phyloP scores from a whole-genome alignment of 2,797 vertebrate genomes.

The Crotalus adamanteus region DNA sequence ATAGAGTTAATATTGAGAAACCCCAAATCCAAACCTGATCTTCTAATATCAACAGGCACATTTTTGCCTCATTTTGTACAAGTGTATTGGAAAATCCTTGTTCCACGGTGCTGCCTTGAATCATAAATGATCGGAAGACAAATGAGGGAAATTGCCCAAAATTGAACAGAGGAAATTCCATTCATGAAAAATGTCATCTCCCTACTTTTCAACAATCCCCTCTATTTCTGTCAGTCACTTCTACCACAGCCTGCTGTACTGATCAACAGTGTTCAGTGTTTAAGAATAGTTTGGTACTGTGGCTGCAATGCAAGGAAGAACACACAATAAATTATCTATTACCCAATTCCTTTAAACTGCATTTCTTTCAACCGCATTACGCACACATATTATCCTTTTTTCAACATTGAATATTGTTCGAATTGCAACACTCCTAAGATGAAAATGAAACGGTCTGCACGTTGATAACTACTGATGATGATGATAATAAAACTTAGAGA shows the following conservation, averaged over 20 bases:
- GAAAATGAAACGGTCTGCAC: not conserved
- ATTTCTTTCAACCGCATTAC: not conserved
- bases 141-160: not conserved
- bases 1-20: not conserved
- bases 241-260: not conserved
- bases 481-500: not conserved
- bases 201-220: not conserved
- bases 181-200: not conserved
- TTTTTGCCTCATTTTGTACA: not conserved
- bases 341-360: not conserved
- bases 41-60: not conserved
- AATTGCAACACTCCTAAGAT: constrained; percentile 43
- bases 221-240: not conserved
- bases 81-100: not conserved
- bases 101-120: not conserved
- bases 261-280: not conserved
- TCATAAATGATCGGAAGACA: not conserved
- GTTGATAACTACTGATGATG: not conserved
- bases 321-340: not conserved
- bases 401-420: constrained; percentile 42
- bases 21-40: not conserved
- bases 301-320: not conserved
- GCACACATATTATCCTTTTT: constrained; percentile 41
- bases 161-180: not conserved
- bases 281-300: not conserved